A percentile compares a stretch with the other conserved stretches of the same genome.
phyloP scores from a whole-genome alignment of 2,113 vertebrate genomes.

The Heterochromis multidens region DNA sequence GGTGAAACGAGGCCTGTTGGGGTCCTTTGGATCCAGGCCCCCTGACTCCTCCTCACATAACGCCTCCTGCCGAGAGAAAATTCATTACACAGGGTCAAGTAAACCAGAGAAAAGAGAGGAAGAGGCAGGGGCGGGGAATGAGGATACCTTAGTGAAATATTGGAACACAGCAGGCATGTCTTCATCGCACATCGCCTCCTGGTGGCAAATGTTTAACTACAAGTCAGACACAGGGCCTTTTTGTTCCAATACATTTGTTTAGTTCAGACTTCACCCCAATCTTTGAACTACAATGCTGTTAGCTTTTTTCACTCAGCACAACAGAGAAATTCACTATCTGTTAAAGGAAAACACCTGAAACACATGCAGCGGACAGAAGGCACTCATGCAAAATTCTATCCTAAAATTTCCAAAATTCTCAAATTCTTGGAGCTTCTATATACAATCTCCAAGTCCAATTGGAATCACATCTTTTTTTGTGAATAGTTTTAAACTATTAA shows the following conservation, averaged over 20 bases:
- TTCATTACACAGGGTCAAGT: background rate
- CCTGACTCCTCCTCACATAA: constrained; percentile 80
- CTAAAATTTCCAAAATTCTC: background rate
- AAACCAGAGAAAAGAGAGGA: background rate
- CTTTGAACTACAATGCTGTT: background rate
- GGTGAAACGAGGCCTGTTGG: constrained; percentile 92
- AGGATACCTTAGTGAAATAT: constrained; percentile 73
- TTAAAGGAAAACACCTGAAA: background rate
- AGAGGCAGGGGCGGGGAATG: constrained; percentile 3
- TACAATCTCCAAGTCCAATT: background rate
- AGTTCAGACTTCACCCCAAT: background rate
- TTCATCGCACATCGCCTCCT: constrained; percentile 81
- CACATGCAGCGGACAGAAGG: background rate
- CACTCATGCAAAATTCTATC: constrained; percentile 9
- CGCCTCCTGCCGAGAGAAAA: constrained; percentile 62
- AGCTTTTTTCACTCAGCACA: background rate
- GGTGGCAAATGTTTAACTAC: constrained; percentile 64
- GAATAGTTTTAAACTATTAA: background rate
- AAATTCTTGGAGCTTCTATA: background rate
- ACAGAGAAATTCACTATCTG: background rate
- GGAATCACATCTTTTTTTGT: background rate
- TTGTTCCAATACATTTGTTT: constrained; percentile 27
- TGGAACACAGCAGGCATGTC: constrained; percentile 76
- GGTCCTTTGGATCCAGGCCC: constrained; percentile 85
- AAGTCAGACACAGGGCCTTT: constrained; percentile 32